phyloP scores from a whole-genome alignment of 2,888 invertebrate species.

The Conus canariensis region DNA sequence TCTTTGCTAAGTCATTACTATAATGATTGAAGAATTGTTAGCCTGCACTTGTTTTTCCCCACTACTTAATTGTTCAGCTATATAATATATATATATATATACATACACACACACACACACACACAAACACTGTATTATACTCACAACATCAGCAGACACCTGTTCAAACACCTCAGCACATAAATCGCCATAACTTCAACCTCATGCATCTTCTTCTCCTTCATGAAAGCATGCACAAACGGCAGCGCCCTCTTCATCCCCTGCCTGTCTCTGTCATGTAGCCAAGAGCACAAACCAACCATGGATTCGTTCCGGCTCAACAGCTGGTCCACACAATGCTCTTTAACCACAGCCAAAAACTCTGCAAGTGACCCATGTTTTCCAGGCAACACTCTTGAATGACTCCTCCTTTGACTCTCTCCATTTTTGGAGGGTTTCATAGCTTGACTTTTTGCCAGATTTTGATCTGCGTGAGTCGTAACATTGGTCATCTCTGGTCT shows the following conservation, averaged over 20 bases:
- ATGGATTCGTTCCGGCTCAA: background rate
- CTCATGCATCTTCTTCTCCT: slow-evolving; percentile 74
- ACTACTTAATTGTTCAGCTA: too few species aligned
- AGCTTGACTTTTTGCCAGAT: too few species aligned
- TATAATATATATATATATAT: too few species aligned
- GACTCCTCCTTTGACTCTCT: background rate
- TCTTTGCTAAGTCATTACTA: too few species aligned
- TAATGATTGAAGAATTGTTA: too few species aligned
- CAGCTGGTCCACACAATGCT: slow-evolving; percentile 38
- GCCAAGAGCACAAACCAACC: background rate
- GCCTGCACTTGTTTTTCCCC: too few species aligned
- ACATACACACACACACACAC: too few species aligned
- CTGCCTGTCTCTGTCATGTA: background rate
- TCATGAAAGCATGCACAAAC: slow-evolving; percentile 68
- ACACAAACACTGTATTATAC: background rate
- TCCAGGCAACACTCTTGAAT: background rate
- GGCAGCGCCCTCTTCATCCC: slow-evolving; percentile 29
- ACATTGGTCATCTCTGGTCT: background rate
- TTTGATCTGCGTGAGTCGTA: background rate
- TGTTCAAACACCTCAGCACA: slow-evolving; percentile 61
- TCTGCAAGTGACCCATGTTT: slow-evolving; percentile 13
- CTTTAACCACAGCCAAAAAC: slow-evolving; percentile 42
- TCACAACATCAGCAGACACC: slow-evolving; percentile 61
- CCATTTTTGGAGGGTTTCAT: too few species aligned
- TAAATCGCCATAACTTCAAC: slow-evolving; percentile 70